Base-by-base conservation (phyloP, 23 tunicate species). In the Styela plicata region DNA sequence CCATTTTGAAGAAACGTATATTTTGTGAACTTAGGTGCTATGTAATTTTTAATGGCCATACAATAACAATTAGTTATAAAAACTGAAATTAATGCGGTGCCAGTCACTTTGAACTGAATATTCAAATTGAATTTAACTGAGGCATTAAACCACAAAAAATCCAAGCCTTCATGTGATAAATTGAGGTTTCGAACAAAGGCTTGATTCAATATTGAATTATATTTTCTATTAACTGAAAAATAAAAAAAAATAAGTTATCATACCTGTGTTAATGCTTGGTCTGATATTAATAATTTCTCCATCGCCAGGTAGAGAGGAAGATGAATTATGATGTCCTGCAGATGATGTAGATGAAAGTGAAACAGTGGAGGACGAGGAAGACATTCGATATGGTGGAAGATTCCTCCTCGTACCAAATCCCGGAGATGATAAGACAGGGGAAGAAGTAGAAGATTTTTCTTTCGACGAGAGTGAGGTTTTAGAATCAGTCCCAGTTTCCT, bases 391-490 rank as follows among this genome's bases (percentile, higher is more conserved):
- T 0, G 34, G 63, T 5, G 53, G 30, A 44, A 67, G 31, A 67
- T 29, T 67, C 71, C 31, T 67, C 19, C 83, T 74, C 24, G 35
- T 83, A 0, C 82, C 87, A 64, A 63, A 88, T 19, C 84, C 83
- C 13, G 87, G 89, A 1, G 94, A 77, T 52, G 76, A 52, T 31
- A 78, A 82, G 24, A 63, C 52, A n/a, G 83, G 86, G 63, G 89
- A 85, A 2, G 85, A 71, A 21, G 85, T 71, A 63, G 94, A 88
- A 27, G 88, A 84, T 31, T 24, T 44, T 44, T 31, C 27, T 16
- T 7, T 26, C 17, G 28, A 24, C 0, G 74, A 64, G 35, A 87
- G 35, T 32, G 80, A 30, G 62, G 64, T 36, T 5, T 68, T 69
- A 27, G 79, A 27, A 3, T 73, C 29, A 25, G 52, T 83, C 13